Percentiles rank a stretch among this genome's conserved stretches.
These are phyloP conservation scores for Symphodus melops DNA, from an alignment of 2,113 vertebrate species.

Conservation along the genomic window DNA sequence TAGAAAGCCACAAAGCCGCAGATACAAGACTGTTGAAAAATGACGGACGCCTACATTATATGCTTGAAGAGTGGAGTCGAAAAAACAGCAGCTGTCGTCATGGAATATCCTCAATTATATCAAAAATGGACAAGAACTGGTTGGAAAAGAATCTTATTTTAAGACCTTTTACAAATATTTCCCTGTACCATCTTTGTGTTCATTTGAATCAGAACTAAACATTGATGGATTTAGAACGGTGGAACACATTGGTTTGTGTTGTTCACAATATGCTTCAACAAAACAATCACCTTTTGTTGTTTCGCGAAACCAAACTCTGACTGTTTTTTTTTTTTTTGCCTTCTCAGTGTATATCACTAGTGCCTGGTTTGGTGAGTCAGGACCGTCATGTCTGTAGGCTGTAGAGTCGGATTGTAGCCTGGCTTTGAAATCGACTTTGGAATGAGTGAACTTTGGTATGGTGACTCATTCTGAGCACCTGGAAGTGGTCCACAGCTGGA, in stretches of 20 bases:
- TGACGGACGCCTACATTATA: slow-evolving; percentile 28
- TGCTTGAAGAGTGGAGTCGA: background rate
- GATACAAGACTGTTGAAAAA: slow-evolving; percentile 22
- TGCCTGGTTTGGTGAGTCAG: slow-evolving; percentile 29
- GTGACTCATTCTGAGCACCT: slow-evolving; percentile 50
- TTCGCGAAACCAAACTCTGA: slow-evolving; percentile 3
- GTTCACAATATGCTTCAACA: slow-evolving; percentile 20
- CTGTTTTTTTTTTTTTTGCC: background rate
- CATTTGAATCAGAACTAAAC: background rate
- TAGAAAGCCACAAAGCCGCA: slow-evolving; percentile 27
- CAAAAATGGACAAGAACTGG: background rate
- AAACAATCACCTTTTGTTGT: slow-evolving; percentile 12
- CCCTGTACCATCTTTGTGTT: background rate
- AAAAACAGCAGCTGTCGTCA: slow-evolving; percentile 1
- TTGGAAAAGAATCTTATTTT: background rate
- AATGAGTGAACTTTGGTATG: slow-evolving; percentile 12
- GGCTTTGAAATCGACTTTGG: slow-evolving; percentile 12
- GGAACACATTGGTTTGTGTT: slow-evolving; percentile 5
- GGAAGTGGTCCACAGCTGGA: slow-evolving; percentile 55
- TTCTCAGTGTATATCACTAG: background rate
- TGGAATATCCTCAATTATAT: background rate
- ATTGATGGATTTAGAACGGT: background rate
- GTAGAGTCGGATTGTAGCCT: slow-evolving; percentile 15
- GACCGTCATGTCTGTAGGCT: slow-evolving; percentile 16
- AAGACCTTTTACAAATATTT: background rate